Evolutionary conservation across 30 jellyfish, hydroid and myxozoan species (phyloP).

Genomic region (Turritopsis rubra): DNA sequence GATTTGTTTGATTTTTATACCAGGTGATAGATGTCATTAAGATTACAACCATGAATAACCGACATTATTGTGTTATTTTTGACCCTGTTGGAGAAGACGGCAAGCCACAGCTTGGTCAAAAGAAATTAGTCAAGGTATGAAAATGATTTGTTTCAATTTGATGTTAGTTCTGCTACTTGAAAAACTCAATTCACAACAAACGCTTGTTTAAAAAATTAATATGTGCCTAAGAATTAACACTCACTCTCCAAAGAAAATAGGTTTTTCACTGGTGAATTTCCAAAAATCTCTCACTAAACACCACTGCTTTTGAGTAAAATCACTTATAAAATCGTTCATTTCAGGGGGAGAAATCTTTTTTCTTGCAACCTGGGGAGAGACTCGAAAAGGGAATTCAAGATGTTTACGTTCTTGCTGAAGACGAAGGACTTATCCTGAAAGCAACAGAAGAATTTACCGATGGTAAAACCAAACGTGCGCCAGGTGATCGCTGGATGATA

Average conservation of each 20-base stretch:
- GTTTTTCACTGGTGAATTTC: no score
- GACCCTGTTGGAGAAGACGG: conserved; percentile 98
- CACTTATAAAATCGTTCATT: conserved; percentile 25
- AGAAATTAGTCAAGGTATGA: conserved; percentile 81
- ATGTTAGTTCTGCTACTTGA: not conserved
- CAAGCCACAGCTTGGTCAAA: conserved; percentile 96
- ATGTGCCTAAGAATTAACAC: not conserved
- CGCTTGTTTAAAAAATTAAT: no score
- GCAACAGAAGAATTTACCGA: conserved; percentile 79
- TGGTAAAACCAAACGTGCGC: conserved; percentile 46
- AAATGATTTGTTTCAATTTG: not conserved
- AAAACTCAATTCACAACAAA: no score
- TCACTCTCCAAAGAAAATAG: not conserved
- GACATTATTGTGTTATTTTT: conserved; percentile 89
- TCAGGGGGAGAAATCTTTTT: conserved; percentile 91
- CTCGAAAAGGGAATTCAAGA: conserved; percentile 84
- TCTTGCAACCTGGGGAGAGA: conserved; percentile 84
- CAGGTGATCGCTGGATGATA: conserved; percentile 98
- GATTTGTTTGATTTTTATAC: not conserved
- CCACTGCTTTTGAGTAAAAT: no score
- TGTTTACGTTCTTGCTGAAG: conserved; percentile 91
- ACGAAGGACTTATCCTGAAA: conserved; percentile 79
- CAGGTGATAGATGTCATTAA: conserved; percentile 74
- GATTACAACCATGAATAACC: conserved; percentile 77
- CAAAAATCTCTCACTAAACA: no score